Evolutionary conservation across 2,113 vertebrate species (phyloP).

Genomic region (Pyrgilauda ruficollis): DNA sequence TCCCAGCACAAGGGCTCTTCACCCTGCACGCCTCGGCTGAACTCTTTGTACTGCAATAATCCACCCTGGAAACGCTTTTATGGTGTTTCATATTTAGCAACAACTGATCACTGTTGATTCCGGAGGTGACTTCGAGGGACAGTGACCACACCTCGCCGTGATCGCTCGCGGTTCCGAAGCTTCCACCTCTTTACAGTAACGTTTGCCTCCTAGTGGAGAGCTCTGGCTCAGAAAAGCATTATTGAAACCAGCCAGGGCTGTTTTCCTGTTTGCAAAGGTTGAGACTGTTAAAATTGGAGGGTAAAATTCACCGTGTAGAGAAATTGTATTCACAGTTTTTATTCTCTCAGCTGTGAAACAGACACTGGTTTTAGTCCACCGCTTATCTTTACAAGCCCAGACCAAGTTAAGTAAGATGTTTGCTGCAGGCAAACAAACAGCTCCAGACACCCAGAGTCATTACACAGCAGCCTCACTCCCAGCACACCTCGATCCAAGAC

Average conservation of each 20-base stretch:
- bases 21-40: rapidly evolving
- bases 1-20: background rate
- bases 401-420: background rate
- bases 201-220: background rate
- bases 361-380: background rate
- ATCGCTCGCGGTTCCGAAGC: background rate
- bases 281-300: background rate
- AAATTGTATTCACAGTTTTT: rapidly evolving
- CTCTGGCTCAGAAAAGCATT: background rate
- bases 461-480: background rate
- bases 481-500: rapidly evolving
- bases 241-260: background rate
- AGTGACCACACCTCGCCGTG: background rate
- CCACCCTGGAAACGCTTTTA: background rate
- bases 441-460: background rate
- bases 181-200: rapidly evolving
- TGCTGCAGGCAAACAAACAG: background rate
- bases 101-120: rapidly evolving
- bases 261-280: background rate
- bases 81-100: background rate
- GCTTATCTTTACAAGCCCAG: background rate
- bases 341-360: background rate
- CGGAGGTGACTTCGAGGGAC: background rate
- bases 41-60: rapidly evolving
- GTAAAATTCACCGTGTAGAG: background rate